phyloP scores from a whole-genome alignment of 64 coral and sea anemone species.

The Actinia equina region DNA sequence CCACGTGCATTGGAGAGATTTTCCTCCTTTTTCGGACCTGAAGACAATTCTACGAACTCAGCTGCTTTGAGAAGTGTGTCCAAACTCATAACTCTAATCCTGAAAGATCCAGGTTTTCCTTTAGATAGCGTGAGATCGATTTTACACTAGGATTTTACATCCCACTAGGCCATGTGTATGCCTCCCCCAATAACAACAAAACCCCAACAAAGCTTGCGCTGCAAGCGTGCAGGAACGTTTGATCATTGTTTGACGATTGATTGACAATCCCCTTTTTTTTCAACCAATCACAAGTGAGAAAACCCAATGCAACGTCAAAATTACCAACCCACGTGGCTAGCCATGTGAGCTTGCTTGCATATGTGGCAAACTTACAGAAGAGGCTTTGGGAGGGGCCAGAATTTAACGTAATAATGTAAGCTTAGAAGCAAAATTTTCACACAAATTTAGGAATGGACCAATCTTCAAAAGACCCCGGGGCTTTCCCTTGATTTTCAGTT shows the following conservation, averaged over 20 bases:
- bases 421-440: not conserved
- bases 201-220: conserved; percentile 66
- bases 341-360: conserved; percentile 53
- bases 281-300: conserved; percentile 63
- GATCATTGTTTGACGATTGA: conserved; percentile 56
- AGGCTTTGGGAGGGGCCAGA: conserved; percentile 10
- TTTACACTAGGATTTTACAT: conserved; percentile 8
- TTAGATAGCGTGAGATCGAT: not conserved
- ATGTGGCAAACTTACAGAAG: not conserved
- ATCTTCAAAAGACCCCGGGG: not conserved
- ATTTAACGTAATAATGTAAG: not conserved
- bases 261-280: conserved; percentile 41
- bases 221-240: conserved; percentile 87
- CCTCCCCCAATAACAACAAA: conserved; percentile 79
- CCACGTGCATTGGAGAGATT: conserved; percentile 89
- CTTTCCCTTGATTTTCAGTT: not conserved
- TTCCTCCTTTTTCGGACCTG: conserved; percentile 51
- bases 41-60: conserved; percentile 74
- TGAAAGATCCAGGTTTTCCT: not conserved
- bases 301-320: conserved; percentile 21
- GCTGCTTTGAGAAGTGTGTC: conserved; percentile 85
- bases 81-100: conserved; percentile 62
- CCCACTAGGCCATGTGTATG: conserved; percentile 57
- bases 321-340: conserved; percentile 47
- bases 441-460: not conserved